Percentiles rank a stretch among this genome's conserved stretches.
phyloP scores from a whole-genome alignment of 1,140 invertebrate genomes.

The Cydia amplana region DNA sequence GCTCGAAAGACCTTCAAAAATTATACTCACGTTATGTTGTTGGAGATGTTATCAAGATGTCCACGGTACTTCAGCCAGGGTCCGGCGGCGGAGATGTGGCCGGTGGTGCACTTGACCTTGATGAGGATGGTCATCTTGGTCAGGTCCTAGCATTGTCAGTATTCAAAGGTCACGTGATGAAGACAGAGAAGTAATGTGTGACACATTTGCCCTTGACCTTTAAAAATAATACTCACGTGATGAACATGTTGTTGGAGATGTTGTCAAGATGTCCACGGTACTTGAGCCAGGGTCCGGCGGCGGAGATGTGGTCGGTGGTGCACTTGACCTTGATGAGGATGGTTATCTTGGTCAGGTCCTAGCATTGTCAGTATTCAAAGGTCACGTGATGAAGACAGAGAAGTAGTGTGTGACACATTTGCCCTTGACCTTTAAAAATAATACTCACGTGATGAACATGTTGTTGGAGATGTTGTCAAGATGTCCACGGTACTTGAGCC shows the following conservation, averaged over 20 bases:
- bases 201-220: no score
- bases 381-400: conserved; percentile 82
- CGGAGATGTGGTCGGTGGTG: conserved; percentile 99
- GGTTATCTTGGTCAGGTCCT: conserved; percentile 94
- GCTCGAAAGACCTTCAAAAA: no score
- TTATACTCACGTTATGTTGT: conserved; percentile 91
- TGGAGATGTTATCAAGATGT: conserved; percentile 99
- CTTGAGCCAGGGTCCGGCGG: conserved; percentile 99
- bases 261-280: conserved; percentile 99
- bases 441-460: conserved; percentile 95
- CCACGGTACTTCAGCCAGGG: conserved; percentile 99
- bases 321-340: conserved; percentile 99
- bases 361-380: conserved; percentile 80
- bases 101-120: conserved; percentile 99
- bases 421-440: no score
- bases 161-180: conserved; percentile 82
- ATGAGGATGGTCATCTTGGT: conserved; percentile 95
- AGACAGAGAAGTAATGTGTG: no score
- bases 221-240: conserved; percentile 86
- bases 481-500: conserved; percentile 99
- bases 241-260: conserved; percentile 99
- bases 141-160: conserved; percentile 90
- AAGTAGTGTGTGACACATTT: no score
- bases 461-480: conserved; percentile 99
- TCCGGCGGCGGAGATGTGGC: conserved; percentile 99